Base-by-base conservation (phyloP, 2,113 vertebrate species). In the Daubentonia madagascariensis region DNA sequence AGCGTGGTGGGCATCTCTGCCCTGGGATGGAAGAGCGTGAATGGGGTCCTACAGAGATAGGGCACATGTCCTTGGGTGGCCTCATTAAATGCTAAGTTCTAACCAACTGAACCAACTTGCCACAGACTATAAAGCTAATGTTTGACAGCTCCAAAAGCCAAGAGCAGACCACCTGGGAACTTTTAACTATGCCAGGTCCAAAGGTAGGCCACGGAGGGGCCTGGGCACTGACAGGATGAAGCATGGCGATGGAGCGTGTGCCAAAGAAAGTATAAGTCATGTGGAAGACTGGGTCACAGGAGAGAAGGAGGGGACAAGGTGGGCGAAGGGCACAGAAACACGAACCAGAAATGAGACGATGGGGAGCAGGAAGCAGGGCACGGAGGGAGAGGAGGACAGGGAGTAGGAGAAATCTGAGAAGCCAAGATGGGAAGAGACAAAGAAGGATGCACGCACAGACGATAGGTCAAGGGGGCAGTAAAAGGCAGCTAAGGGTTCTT, bases 151-250 rank as follows among this genome's bases (percentile, higher is more conserved):
- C 87, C 30, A 22, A 52, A 83, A 88, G 88, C 84, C 92, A 48
- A 20, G 68, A 45, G 28, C 75, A 85, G 96, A 97, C 85, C 96
- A 61, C 97, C 96, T 91, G 97, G 97, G 94, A 88, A 88, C 80
- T 73, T 88, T 63, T 88, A 97, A 98, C 70, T 97, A 72, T 97
- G 96, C 85, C 94, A 94, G 76, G 50, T 67, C 80, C 93, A 87
- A 88, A 97, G 97, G 93, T 67, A 95, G 94, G 96, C 91, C 96
- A 96, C 0, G 3, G 91, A 81, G 96, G 94, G 96, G 81, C 50
- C 18, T 9, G 0, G 7, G 6, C 3, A 0, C 78, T 89, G 97
- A 96, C 96, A 97, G 72, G 79, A 89, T 97, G 97, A 96, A 83
- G 89, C 96, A 89, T 63, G 91, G 35, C 57, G 76, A 81, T 6